Base-by-base conservation (phyloP, 2,113 vertebrate genomes). In the Percina caprodes region DNA sequence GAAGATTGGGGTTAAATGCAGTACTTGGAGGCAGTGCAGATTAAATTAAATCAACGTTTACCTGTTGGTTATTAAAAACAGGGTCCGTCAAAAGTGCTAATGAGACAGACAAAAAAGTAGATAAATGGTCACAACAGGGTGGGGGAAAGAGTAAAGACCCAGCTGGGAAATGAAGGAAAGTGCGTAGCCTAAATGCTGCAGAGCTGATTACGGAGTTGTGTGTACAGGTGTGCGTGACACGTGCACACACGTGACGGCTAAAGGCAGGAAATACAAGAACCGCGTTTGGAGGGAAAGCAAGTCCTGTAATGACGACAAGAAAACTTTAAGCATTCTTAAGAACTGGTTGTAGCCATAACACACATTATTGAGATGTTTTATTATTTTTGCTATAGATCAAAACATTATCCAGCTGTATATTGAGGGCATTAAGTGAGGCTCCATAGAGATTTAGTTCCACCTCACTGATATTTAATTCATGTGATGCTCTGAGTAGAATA, bases 391-490 rank as follows among this genome's bases (percentile, higher is more conserved):
- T 3, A 24, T 59, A 45, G 14, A 56, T 56, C 26, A 35, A 18
- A 77, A 62, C 69, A 58, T 19, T 39, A 59, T 13, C 42, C 9
- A 30, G 63, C 35, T 65, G 51, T 63, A 23, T 42, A 69, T 33
- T 67, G 54, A 55, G 60, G 59, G 23, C 51, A 9, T 58, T 74
- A 65, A 26, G 24, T 24, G 51, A 24, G 23, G 39, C 62, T 78
- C 45, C n/a, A 39, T 46, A 19, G 23, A 66, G 30, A 81, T 69
- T 73, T 80, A 51, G 67, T 84, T 81, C 48, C 62, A 59, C 70
- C 52, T 35, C 26, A 35, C 21, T 74, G 72, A 54, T 85, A 68
- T 78, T 69, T 78, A 61, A 84, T 81, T 71, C 19, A 84, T 78
- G 21, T 49, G 59, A 62, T 19, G 16, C 48, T 35, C 11, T 3